A percentile compares a stretch with the other conserved stretches of the same genome.
These are phyloP conservation scores for Cyprinus carpio DNA, from an alignment of 2,113 vertebrate species.

Conservation along the genomic window DNA sequence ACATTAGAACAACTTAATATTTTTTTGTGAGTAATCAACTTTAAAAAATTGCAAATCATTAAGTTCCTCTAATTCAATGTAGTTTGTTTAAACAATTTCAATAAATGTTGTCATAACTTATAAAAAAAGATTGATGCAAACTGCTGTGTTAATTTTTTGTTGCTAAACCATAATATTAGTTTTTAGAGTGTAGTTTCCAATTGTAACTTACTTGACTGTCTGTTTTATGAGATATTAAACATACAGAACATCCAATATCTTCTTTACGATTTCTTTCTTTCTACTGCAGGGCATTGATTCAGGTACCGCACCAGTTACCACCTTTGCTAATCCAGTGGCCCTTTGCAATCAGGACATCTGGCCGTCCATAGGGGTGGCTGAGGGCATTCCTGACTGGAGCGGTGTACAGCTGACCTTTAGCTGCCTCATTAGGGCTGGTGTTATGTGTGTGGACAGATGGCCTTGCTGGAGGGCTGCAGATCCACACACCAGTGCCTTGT, in stretches of 20 bases:
- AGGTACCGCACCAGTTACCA: slow-evolving; percentile 31
- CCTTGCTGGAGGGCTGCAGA: slow-evolving; percentile 45
- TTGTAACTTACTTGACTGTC: background rate
- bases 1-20: too few species aligned
- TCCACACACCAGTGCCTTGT: slow-evolving; percentile 45
- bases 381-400: slow-evolving; percentile 59
- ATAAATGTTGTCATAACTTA: too few species aligned
- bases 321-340: slow-evolving; percentile 56
- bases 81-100: too few species aligned
- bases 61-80: too few species aligned
- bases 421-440: slow-evolving; percentile 64
- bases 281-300: slow-evolving; percentile 1
- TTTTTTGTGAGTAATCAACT: too few species aligned
- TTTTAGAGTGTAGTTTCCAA: background rate
- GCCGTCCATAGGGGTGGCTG: slow-evolving; percentile 52
- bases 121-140: background rate
- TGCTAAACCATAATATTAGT: background rate
- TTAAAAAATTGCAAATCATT: too few species aligned
- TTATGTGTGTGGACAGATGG: slow-evolving; percentile 39
- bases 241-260: background rate
- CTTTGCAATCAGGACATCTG: slow-evolving; percentile 52
- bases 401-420: slow-evolving; percentile 74
- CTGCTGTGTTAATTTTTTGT: too few species aligned
- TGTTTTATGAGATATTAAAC: background rate
- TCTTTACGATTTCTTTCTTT: background rate